These are phyloP conservation scores for Phymastichus coffea DNA, from an alignment of 1,140 invertebrate species.

Conservation along the genomic window DNA sequence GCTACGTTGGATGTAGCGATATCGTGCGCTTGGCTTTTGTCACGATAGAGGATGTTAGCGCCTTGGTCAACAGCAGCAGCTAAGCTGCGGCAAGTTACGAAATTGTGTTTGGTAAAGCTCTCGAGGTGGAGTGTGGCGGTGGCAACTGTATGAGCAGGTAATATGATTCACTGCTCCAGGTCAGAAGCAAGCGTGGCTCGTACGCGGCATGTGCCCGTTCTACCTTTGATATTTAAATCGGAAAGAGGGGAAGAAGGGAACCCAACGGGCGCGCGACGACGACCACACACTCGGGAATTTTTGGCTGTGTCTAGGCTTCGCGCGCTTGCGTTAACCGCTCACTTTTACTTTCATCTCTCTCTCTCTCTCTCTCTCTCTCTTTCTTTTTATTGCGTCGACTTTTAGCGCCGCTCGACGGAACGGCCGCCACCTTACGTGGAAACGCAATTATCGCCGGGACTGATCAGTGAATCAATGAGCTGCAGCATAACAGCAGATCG, in stretches of 20 bases:
- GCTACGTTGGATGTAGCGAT: background rate
- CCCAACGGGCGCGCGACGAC: slow-evolving; percentile 34
- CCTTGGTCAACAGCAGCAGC: slow-evolving; percentile 45
- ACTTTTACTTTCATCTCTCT: no score
- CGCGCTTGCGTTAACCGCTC: no score
- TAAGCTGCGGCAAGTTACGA: slow-evolving; percentile 37
- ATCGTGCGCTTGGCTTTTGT: slow-evolving; percentile 35
- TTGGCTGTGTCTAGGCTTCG: slow-evolving; percentile 30
- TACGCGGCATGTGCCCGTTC: no score
- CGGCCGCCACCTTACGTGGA: no score
- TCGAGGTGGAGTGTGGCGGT: no score
- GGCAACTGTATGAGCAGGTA: slow-evolving; percentile 42
- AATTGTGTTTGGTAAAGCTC: slow-evolving; percentile 52
- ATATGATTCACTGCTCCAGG: slow-evolving; percentile 59
- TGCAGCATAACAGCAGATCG: background rate
- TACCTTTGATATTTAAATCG: slow-evolving; percentile 59
- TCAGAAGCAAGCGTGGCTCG: slow-evolving; percentile 39
- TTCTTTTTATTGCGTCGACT: no score
- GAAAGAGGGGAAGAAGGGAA: slow-evolving; percentile 25
- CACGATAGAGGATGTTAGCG: slow-evolving; percentile 46
- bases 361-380: no score
- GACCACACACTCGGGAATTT: slow-evolving; percentile 49
- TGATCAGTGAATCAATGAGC: slow-evolving; percentile 1
- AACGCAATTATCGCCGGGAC: slow-evolving; percentile 25
- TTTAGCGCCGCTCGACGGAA: slow-evolving; percentile 24